Evolutionary conservation across 2,113 vertebrate genomes (phyloP).

Genomic region (Brienomyrus brachyistius): DNA sequence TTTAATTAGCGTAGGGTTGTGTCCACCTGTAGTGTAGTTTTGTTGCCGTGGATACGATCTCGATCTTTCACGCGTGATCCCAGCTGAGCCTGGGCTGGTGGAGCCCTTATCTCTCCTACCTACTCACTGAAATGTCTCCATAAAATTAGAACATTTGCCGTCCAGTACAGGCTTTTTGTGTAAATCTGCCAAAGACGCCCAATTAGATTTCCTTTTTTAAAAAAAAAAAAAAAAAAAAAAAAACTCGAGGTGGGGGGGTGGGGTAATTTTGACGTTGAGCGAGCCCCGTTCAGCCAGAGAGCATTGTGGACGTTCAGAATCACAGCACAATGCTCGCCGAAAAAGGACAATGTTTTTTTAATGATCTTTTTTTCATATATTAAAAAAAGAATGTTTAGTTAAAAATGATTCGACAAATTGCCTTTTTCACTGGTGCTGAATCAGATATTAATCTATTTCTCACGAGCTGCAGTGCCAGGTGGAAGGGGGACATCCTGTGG

Average conservation of each 20-base stretch:
- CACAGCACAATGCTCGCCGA: slow-evolving; percentile 16
- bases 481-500: slow-evolving; percentile 33
- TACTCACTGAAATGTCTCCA: slow-evolving; percentile 3
- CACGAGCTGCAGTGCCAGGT: slow-evolving; percentile 30
- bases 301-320: slow-evolving; percentile 10
- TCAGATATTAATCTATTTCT: slow-evolving; percentile 24
- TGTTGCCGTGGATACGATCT: neutral
- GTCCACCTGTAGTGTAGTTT: slow-evolving; percentile 18
- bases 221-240: too few relatives aligned
- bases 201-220: slow-evolving; percentile 24
- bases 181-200: slow-evolving; percentile 63
- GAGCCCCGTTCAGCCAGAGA: slow-evolving; percentile 17
- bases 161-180: slow-evolving; percentile 37
- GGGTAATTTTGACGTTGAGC: neutral
- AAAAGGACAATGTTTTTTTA: slow-evolving; percentile 27
- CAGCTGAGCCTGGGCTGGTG: neutral
- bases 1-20: slow-evolving; percentile 4
- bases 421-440: slow-evolving; percentile 60
- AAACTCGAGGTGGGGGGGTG: slow-evolving; percentile 7
- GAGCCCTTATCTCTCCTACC: neutral
- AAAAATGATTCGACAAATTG: slow-evolving; percentile 34
- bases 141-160: slow-evolving; percentile 22
- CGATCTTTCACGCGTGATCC: slow-evolving; percentile 2
- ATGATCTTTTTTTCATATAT: slow-evolving; percentile 40
- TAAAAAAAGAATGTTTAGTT: slow-evolving; percentile 46